Base-by-base conservation (phyloP, 2,888 invertebrate genomes). In the Eupithecia tripunctaria region DNA sequence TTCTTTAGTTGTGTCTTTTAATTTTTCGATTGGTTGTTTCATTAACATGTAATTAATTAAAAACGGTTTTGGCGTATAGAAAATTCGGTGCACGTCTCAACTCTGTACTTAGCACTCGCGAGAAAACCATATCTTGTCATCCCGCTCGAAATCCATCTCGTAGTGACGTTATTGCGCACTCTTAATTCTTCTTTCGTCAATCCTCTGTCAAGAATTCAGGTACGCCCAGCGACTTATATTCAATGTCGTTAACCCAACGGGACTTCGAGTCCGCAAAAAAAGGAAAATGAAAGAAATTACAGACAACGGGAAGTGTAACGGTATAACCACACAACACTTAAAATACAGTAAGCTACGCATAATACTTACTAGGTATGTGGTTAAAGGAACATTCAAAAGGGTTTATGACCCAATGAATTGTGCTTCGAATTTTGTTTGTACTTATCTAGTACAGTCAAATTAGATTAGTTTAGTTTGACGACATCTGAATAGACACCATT, bases 231-330 rank as follows among this genome's bases (percentile, higher is more conserved):
- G 8, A 21, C 0, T 10, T 14, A 47, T 51, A 51, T 6, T 6
- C n/a, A 21, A 8, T 51, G 10, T 51, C 56, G 56, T 51, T 51
- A 21, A 51, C 47, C 47, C 47, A 25, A 56, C 56, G 56, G 56
- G 25, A 14, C 25, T 25, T 14, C 25, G 5, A 1, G 25, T 21
- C 12, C 21, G 25, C 56, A 56, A 56, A 56, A 56, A 56, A 56
- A 56, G 56, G 56, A 56, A 56, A 56, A 51, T 51, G 10, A 21
- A 56, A 56, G 21, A 25, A 56, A 56, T 56, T 56, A 56, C 12
- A 51, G 12, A 14, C 56, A 56, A 25, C 56, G 56, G 56, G 21
- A 56, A n/a, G 12, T 25, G 21, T 5, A 56, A 56, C 56, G 56
- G 56, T 56, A 56, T 25, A 56, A 25, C 56, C 56, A 51, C 21